Evolutionary conservation across 2,888 invertebrate species (phyloP).

Genomic region (Thelaira solivaga): DNA sequence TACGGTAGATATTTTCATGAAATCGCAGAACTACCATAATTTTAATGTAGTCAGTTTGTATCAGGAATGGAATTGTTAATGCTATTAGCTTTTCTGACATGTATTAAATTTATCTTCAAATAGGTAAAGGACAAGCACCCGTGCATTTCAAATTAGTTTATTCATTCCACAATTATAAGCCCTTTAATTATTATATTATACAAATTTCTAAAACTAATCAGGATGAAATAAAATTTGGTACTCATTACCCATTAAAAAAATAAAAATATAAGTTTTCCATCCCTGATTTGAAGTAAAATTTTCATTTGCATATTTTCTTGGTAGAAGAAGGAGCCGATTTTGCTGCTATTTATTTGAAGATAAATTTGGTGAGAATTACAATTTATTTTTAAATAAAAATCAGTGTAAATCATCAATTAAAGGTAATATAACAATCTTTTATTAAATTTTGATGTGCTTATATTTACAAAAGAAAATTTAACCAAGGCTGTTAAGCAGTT

Average conservation of each 20-base stretch:
- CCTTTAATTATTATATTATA: no score
- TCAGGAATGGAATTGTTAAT: not conserved
- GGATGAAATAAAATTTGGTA: no score
- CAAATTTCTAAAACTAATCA: no score
- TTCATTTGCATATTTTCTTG: conserved; percentile 78
- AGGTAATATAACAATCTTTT: conserved; percentile 63
- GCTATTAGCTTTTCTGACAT: no score
- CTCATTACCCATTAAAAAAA: not conserved
- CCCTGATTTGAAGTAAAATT: conserved; percentile 66
- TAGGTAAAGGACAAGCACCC: no score
- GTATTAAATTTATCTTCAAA: no score
- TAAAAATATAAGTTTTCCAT: not conserved
- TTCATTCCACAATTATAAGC: no score
- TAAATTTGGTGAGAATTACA: conserved; percentile 71
- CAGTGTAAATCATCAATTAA: conserved; percentile 70
- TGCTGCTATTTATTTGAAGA: conserved; percentile 75
- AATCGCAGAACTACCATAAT: not conserved
- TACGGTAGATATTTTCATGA: no score
- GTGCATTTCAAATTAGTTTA: no score
- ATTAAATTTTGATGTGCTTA: not conserved
- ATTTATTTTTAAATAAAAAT: conserved; percentile 76
- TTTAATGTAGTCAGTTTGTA: conserved; percentile 76
- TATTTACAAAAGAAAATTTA: not conserved
- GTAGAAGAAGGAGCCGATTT: conserved; percentile 66
- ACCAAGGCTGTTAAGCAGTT: not conserved